Evolutionary conservation across 2,113 vertebrate genomes (phyloP).

Genomic region (Paraplagusia blochii): DNA sequence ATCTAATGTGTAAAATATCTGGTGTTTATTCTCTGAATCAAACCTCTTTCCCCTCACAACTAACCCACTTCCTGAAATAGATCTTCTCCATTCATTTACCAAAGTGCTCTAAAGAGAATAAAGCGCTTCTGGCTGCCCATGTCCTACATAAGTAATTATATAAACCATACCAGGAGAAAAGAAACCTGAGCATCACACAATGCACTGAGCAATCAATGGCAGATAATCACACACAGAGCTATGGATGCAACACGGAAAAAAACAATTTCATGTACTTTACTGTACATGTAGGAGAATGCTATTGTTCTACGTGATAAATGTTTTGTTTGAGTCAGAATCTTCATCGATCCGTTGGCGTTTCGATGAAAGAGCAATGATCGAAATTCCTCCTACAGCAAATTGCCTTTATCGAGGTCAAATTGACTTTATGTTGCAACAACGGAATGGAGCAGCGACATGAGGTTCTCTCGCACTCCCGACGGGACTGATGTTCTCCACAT

Average conservation of each 20-base stretch:
- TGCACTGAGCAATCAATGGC: conserved; percentile 47
- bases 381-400: background rate
- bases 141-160: conserved; percentile 75
- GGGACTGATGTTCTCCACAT: conserved; percentile 12
- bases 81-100: conserved; percentile 71
- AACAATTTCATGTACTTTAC: no score
- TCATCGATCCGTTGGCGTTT: background rate
- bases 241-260: conserved; percentile 4
- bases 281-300: background rate
- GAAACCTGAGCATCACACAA: conserved; percentile 37
- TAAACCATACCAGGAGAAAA: conserved; percentile 61
- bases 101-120: conserved; percentile 69
- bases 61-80: conserved; percentile 78
- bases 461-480: conserved; percentile 1
- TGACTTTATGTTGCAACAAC: conserved; percentile 25
- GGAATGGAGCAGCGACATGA: conserved; percentile 15
- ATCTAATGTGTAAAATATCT: conserved; percentile 62
- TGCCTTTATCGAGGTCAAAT: conserved; percentile 19
- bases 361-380: background rate
- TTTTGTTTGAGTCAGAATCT: background rate
- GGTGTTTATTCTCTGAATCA: conserved; percentile 68
- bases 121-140: conserved; percentile 72
- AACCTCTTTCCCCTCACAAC: conserved; percentile 67
- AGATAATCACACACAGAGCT: conserved; percentile 31
- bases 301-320: background rate